Conservation (phyloP, 2,888 invertebrate genomes). For the Noctua janthe region DNA sequence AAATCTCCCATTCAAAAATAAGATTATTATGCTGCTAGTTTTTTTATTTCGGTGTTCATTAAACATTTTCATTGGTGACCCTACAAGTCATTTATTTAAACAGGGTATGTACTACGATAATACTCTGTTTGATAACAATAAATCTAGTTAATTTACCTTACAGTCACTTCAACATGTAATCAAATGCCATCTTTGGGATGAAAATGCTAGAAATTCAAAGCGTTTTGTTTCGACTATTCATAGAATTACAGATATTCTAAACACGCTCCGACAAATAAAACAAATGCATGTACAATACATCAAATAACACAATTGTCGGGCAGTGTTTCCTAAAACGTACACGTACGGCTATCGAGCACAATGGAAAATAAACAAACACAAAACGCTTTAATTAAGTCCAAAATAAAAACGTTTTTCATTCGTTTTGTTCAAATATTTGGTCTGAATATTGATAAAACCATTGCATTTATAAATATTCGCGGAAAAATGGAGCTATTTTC, state of each 20-base stretch:
- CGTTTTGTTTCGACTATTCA: neutral
- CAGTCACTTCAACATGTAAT: neutral
- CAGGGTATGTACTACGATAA: neutral
- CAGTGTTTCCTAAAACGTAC: constrained; percentile 32
- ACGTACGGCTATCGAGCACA: constrained; percentile 23
- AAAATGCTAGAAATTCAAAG: neutral
- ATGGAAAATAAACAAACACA: constrained; percentile 42
- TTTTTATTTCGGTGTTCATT: neutral
- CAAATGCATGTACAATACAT: neutral
- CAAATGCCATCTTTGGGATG: neutral
- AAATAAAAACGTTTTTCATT: constrained; percentile 45
- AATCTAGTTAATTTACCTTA: neutral
- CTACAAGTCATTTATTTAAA: too few relatives aligned
- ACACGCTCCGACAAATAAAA: constrained; percentile 10
- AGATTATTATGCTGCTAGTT: neutral
- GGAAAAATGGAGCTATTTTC: constrained; percentile 15
- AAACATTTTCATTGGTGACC: neutral
- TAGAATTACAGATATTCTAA: neutral
- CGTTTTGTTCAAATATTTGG: constrained; percentile 44
- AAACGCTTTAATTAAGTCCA: constrained; percentile 47
- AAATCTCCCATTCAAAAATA: neutral
- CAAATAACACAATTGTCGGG: constrained; percentile 23
- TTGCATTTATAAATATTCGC: constrained; percentile 37
- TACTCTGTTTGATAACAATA: neutral
- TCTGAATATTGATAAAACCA: constrained; percentile 40